Base-by-base conservation (phyloP, 2,888 invertebrate species). In the Mythimna loreyi region DNA sequence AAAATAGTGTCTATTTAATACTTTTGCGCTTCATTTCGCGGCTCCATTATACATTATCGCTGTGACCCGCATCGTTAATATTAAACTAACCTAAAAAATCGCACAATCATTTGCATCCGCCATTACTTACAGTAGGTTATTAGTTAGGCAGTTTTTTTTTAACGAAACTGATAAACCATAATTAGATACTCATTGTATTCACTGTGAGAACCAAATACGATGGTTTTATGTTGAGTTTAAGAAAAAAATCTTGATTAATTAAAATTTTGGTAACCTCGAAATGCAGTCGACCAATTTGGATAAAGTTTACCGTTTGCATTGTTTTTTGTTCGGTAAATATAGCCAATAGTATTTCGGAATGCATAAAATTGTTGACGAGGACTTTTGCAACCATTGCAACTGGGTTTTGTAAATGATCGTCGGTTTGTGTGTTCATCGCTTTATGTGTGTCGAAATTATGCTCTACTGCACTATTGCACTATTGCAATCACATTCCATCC, bases 51-150 rank as follows among this genome's bases (percentile, higher is more conserved):
- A 57, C 59, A 53, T 81, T 76, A 80, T 83, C 73, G 56, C 45
- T 72, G 58, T 75, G 80, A 72, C 80, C 75, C 66, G 78, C 69
- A 72, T 78, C 49, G 28, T 75, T 62, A 60, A 63, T 67, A 76
- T 75, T 71, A 52, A 70, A 75, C 53, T 75, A 78, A 81, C 75
- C 78, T 82, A 82, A 76, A 82, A 80, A 82, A 76, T 68, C 43
- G 23, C 56, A 55, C 72, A 78, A 75, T 80, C 69, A 70, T 70
- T 80, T 78, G 71, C 78, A 76, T 81, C 80, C 84, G 84, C 68
- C 72, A 68, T 76, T 67, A 67, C 68, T 58, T 62, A 70, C 67
- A 52, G 63, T 64, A 33, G 60, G 55, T 72, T 61, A 67, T 61
- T 61, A 73, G 23, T 43, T 55, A 63, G 43, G 16, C 25, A 60